phyloP scores from a whole-genome alignment of 2,113 vertebrate genomes.

The Nesogale talazaci region DNA sequence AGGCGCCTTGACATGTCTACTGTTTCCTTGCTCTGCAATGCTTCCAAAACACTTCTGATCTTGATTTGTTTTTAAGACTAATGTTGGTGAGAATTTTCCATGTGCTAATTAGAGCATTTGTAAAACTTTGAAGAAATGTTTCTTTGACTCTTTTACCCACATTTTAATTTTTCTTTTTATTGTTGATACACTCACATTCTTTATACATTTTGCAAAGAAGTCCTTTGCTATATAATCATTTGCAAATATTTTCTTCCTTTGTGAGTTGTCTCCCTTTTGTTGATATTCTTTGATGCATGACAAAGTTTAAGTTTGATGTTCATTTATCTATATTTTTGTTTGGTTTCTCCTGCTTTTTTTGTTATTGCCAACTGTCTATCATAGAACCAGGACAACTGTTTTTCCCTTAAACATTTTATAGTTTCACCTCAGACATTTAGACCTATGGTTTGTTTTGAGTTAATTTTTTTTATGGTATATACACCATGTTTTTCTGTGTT shows the following conservation, averaged over 20 bases:
- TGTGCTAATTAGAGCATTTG: neutral
- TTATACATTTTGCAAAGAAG: neutral
- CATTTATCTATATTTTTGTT: neutral
- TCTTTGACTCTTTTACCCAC: neutral
- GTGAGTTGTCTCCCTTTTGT: neutral
- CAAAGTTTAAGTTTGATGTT: neutral
- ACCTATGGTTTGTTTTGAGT: neutral
- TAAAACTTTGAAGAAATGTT: neutral
- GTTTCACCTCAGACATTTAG: neutral
- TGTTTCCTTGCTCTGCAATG: too few relatives aligned
- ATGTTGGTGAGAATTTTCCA: neutral
- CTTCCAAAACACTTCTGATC: neutral
- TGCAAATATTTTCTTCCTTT: neutral
- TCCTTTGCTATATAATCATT: neutral
- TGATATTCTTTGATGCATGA: neutral
- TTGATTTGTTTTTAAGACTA: constrained; percentile 5
- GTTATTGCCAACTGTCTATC: neutral
- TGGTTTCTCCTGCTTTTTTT: constrained; percentile 2
- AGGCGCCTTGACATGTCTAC: too few relatives aligned
- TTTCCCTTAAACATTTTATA: neutral
- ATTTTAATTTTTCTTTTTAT: constrained; percentile 21
- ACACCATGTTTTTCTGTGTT: neutral
- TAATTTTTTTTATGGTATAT: neutral
- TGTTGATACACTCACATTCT: constrained; percentile 12
- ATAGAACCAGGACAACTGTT: neutral